Evolutionary conservation across 2,797 vertebrate species (phyloP).

Genomic region (Ibycter americanus): DNA sequence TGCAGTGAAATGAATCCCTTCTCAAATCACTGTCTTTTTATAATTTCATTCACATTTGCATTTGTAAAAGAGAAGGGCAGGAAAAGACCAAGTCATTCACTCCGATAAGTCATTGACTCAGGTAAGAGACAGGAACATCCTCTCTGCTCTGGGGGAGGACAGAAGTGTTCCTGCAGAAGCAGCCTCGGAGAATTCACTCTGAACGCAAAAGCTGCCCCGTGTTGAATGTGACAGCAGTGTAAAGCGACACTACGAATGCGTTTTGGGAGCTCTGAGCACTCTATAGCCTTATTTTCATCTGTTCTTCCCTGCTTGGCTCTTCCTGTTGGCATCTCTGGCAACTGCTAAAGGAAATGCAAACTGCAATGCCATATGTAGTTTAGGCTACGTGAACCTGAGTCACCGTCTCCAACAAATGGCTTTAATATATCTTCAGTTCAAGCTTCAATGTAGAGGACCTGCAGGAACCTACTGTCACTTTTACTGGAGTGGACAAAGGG

Average conservation of each 20-base stretch:
- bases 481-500: background rate
- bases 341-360: background rate
- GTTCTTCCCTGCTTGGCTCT: background rate
- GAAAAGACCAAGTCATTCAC: background rate
- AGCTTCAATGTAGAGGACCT: background rate
- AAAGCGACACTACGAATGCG: background rate
- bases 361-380: background rate
- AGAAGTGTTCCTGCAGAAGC: background rate
- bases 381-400: background rate
- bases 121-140: constrained; percentile 11
- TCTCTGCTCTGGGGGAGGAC: background rate
- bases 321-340: background rate
- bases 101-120: background rate
- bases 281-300: background rate
- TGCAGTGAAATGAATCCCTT: constrained; percentile 19
- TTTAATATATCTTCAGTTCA: background rate
- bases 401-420: background rate
- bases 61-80: constrained; percentile 24
- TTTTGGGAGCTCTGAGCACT: background rate
- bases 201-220: background rate
- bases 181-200: background rate
- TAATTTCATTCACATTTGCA: constrained; percentile 14
- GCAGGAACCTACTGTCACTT: background rate
- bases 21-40: background rate
- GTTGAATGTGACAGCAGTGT: background rate